phyloP scores from a whole-genome alignment of 2,797 vertebrate species.

The Anguilla pacifica region DNA sequence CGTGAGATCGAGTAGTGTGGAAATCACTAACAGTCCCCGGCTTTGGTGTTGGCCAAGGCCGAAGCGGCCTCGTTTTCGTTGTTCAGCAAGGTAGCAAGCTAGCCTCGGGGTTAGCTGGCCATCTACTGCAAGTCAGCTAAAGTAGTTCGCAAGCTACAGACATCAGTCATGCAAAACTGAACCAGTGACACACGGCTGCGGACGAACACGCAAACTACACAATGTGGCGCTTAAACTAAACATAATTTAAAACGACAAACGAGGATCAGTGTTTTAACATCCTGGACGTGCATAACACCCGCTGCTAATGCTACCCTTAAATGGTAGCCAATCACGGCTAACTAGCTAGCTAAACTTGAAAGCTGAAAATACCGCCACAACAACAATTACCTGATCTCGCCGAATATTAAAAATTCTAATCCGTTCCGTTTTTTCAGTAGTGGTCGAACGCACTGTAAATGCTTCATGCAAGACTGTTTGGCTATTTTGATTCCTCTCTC shows the following conservation, averaged over 20 bases:
- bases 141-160: constrained; percentile 27
- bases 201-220: background rate
- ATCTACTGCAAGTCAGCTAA: constrained; percentile 48
- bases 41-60: constrained; percentile 23
- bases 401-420: constrained; percentile 57
- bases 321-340: background rate
- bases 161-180: background rate
- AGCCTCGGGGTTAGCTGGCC: constrained; percentile 35
- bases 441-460: constrained; percentile 50
- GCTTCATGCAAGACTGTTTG: constrained; percentile 1
- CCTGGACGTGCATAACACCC: background rate
- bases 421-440: constrained; percentile 42
- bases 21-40: constrained; percentile 45
- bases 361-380: constrained; percentile 70
- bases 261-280: background rate
- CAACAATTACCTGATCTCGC: constrained; percentile 68
- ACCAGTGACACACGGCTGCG: background rate
- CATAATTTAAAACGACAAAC: background rate
- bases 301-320: background rate
- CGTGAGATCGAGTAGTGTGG: background rate
- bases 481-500: constrained; percentile 18
- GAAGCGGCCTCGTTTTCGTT: constrained; percentile 9
- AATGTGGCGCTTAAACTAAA: background rate
- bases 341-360: background rate
- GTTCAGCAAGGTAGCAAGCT: constrained; percentile 17